Base-by-base conservation (phyloP, 2,113 vertebrate species). In the Chlamydotis undulata region DNA sequence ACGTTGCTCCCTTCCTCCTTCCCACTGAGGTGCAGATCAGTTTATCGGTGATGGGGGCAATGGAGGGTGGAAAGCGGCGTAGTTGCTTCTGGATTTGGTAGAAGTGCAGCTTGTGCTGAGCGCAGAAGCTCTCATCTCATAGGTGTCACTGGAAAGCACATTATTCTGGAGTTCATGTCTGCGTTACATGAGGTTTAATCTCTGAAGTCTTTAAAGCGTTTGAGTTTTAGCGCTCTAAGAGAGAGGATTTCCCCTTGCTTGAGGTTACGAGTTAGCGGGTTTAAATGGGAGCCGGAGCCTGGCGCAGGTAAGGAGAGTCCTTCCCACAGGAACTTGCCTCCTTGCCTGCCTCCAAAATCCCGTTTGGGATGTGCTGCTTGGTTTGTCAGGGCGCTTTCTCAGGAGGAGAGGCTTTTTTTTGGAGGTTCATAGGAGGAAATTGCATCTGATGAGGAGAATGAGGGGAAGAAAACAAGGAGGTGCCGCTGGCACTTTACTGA, bases 101-200 rank as follows among this genome's bases (percentile, higher is more conserved):
- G 67, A 69, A 49, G 19, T 21, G 41, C 35, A 60, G 73, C 59
- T 74, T 14, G 12, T 41, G 57, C 68, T 47, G 19, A 28, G 10
- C 2, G 2, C 17, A 29, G 35, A 10, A 45, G 57, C 43, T 82
- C 33, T 73, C 2, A 29, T 45, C 16, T 57, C 18, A 2, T 18
- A 22, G 56, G 12, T 65, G 75, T 41, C 47, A 7, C 28, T 3
- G 3, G 43, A 73, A 53, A 69, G 57, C 37, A n/a, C 1, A 0
- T 45, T 67, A 26, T 65, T 73, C 29, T 26, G 49, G 47, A 74
- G 25, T 35, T 78, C 3, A 0, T 9, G 39, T 37, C 21, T 55
- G 25, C 12, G 1, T 28, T 17, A 6, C 4, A 6, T 43, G 22
- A 17, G 6, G 8, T 25, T 55, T 65, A 39, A 26, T 24, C 53